phyloP scores from a whole-genome alignment of 2,888 invertebrate species.

The Acanthosoma haemorrhoidale region DNA sequence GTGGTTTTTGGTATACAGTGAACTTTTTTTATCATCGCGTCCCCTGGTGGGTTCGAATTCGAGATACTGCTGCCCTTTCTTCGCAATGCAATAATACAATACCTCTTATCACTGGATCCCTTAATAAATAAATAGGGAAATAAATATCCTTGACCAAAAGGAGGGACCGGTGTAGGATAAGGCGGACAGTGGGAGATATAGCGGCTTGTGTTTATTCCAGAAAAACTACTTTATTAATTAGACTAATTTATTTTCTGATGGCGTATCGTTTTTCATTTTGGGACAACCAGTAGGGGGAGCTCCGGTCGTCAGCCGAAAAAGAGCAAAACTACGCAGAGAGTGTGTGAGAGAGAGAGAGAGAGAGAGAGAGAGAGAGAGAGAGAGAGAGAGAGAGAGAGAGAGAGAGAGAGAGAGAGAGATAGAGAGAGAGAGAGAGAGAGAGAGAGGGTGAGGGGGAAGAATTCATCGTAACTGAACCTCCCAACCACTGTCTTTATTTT shows the following conservation, averaged over 20 bases:
- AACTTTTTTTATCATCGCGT: no score
- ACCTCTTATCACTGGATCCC: constrained; percentile 14
- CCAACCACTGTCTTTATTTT: neutral
- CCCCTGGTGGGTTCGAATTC: neutral
- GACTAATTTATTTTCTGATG: constrained; percentile 24
- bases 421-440: no score
- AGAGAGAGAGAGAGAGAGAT: no score
- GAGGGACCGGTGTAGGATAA: neutral
- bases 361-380: no score
- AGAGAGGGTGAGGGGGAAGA: no score
- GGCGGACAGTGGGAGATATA: neutral
- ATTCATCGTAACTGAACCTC: no score
- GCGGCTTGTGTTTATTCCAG: constrained; percentile 13
- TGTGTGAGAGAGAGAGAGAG: neutral
- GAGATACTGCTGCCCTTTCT: neutral
- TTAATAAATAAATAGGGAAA: neutral
- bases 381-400: no score
- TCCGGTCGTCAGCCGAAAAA: neutral
- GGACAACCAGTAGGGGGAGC: neutral
- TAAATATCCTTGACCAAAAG: neutral
- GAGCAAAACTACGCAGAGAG: neutral
- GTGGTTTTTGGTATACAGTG: no score
- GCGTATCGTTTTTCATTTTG: constrained; percentile 28
- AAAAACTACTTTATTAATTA: constrained; percentile 30
- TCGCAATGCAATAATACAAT: neutral